Evolutionary conservation across 2,113 vertebrate genomes (phyloP), one percentile per base, ranked within the genome.

Genomic region (Ia io): DNA sequence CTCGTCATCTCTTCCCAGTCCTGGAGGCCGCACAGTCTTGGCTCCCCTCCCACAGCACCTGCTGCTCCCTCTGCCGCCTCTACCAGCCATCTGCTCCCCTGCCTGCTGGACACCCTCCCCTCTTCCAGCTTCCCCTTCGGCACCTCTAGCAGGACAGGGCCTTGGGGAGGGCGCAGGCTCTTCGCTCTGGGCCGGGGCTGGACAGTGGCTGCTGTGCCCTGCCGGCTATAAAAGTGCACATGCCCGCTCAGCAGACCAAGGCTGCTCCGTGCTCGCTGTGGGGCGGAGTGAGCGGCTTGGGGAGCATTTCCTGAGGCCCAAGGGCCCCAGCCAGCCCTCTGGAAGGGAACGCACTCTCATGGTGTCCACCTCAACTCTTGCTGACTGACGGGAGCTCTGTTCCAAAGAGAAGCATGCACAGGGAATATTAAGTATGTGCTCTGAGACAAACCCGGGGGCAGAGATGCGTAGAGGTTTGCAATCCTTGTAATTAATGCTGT

Each of bases 11-110:
- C 42, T 1, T 44, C 16, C 84, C 5, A 0, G 44, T 3, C 56
- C 56, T 22, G 51, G 61, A 23, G 3, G 42, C 28, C 88, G 40
- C 42, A 25, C 51, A 80, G 61, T 12, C 47, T 13, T 49, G 74
- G 53, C 61, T 69, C 42, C 69, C 63, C 56, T 44, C 53, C n/a
- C 1, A 10, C 17, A 28, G 67, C 32, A 82, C 71, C 74, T 93
- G 96, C 88, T 86, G 59, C 89, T 51, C 49, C 49, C 69, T 78
- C 80, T 80, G 56, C 65, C 82, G 61, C 67, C 35, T 85, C 51
- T 90, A 32, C 37, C 63, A 47, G 32, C 83, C 12, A 1, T 89
- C 90, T 84, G 84, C 40, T 77, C 69, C 63, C 37, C 23, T 49
- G 67, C 67, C 74, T 88, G 37, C 69, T 59, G 53, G 32, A 35